phyloP scores from a whole-genome alignment of 2,113 vertebrate genomes.

The Upupa epops region DNA sequence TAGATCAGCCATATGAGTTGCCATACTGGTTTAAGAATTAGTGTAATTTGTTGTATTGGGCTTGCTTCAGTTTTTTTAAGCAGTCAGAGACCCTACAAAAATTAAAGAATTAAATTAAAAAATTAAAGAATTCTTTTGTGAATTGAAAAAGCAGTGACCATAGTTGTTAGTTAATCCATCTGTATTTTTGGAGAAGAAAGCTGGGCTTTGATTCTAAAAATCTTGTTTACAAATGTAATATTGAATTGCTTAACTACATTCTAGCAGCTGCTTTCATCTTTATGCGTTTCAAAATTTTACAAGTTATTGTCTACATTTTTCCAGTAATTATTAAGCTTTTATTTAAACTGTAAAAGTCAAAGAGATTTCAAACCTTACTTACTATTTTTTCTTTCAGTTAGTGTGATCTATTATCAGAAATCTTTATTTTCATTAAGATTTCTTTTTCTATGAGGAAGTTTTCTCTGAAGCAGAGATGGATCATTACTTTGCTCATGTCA shows the following conservation, averaged over 20 bases:
- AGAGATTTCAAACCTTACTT: neutral
- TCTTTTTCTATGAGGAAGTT: neutral
- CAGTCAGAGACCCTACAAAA: neutral
- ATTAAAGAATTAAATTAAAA: neutral
- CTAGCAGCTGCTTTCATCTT: neutral
- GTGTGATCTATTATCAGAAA: neutral
- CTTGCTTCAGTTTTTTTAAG: neutral
- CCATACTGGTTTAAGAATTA: neutral
- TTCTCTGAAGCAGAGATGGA: neutral
- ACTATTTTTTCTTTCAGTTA: neutral
- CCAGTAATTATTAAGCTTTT: neutral
- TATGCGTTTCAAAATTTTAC: neutral
- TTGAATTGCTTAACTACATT: neutral
- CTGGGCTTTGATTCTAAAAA: neutral
- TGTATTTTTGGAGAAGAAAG: neutral
- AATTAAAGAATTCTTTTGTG: neutral
- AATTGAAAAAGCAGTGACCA: neutral
- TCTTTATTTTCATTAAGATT: neutral
- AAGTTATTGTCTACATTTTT: neutral
- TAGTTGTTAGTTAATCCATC: neutral
- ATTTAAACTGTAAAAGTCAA: neutral
- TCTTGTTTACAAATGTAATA: neutral
- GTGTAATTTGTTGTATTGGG: neutral
- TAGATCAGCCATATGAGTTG: slow-evolving; percentile 19
- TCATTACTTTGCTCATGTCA: neutral